Percentiles rank a stretch among this genome's conserved stretches.
Conservation (phyloP, 2,888 invertebrate genomes). For the Gymnocheta viridis region DNA sequence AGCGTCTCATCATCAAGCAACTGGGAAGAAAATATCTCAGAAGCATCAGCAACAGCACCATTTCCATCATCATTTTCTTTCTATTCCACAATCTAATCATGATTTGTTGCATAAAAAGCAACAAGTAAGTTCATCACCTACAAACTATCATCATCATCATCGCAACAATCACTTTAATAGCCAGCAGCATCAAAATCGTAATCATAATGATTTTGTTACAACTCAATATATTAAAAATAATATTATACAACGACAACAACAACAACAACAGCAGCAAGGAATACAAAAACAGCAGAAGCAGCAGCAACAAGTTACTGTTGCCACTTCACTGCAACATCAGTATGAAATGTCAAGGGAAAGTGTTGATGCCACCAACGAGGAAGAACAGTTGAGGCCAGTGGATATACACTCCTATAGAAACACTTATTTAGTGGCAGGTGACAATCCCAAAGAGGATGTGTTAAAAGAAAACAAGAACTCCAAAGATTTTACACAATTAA, state of each 20-base stretch:
- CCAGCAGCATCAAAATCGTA: background rate
- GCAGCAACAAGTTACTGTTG: conserved; percentile 27
- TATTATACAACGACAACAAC: conserved; percentile 38
- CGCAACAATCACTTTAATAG: background rate
- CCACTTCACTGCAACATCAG: background rate
- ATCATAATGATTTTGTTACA: conserved; percentile 23
- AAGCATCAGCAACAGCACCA: background rate
- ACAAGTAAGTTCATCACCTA: conserved; percentile 6
- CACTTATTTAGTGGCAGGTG: conserved; percentile 18
- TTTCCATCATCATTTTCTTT: background rate
- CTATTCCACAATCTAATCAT: background rate
- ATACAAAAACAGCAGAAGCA: conserved; percentile 20
- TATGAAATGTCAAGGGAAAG: conserved; percentile 42
- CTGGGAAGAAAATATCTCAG: conserved; percentile 14
- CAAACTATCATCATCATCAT: conserved; percentile 7
- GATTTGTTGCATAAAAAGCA: conserved; percentile 17
- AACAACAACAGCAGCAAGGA: conserved; percentile 16
- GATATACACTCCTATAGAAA: background rate
- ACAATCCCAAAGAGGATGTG: conserved; percentile 26
- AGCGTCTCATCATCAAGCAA: background rate
- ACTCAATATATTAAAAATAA: conserved; percentile 26
- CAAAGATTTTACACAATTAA: conserved; percentile 14
- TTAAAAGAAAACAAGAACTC: conserved; percentile 18
- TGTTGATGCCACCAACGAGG: background rate
- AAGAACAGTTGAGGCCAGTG: background rate